phyloP scores from a whole-genome alignment of 2,113 vertebrate genomes.

The Pelecanus crispus region DNA sequence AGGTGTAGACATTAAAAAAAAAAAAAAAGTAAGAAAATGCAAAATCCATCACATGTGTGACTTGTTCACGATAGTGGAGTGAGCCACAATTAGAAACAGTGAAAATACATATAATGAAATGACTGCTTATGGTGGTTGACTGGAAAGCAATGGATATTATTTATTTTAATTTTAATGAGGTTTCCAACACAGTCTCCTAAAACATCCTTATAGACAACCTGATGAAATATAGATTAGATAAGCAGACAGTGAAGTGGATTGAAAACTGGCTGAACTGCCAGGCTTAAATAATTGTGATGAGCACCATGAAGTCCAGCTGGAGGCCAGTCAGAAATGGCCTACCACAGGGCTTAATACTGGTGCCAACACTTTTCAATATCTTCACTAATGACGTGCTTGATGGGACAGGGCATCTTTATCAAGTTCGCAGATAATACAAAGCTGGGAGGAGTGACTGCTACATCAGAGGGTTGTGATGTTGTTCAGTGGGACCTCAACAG shows the following conservation, averaged over 20 bases:
- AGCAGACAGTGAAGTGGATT: neutral
- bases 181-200: neutral
- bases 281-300: neutral
- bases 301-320: neutral
- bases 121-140: neutral
- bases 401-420: neutral
- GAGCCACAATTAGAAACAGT: neutral
- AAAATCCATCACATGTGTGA: neutral
- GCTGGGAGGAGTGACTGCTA: neutral
- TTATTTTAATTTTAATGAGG: neutral
- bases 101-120: neutral
- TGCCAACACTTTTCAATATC: neutral
- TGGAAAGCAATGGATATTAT: neutral
- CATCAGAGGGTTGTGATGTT: neutral
- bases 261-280: neutral
- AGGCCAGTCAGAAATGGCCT: neutral
- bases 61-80: neutral
- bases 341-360: neutral
- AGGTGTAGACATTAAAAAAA: neutral
- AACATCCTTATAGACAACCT: neutral
- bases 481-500: neutral
- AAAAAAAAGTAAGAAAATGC: neutral
- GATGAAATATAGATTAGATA: neutral
- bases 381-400: neutral
- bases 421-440: neutral